Percentiles rank a stretch among this genome's conserved stretches.
phyloP scores from a whole-genome alignment of 2,113 vertebrate species.

The Promerops cafer region DNA sequence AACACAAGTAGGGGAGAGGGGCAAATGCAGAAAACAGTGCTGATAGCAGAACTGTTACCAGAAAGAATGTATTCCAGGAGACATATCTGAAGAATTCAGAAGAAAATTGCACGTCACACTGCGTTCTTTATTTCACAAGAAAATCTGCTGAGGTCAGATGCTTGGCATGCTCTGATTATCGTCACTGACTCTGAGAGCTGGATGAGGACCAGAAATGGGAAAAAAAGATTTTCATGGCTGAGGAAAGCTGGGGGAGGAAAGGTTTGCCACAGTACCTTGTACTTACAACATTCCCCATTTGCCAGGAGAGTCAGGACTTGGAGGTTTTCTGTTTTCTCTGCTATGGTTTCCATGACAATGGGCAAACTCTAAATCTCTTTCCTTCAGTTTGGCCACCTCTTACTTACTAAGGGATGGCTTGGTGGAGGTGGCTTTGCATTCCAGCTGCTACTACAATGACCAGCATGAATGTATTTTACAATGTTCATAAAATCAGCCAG shows the following conservation, averaged over 20 bases:
- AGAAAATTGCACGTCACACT: not conserved
- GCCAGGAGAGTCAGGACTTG: not conserved
- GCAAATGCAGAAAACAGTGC: not conserved
- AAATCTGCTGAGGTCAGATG: not conserved
- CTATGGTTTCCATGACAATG: accelerated
- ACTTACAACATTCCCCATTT: not conserved
- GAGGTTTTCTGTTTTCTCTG: not conserved
- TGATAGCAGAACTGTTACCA: not conserved
- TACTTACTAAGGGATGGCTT: not conserved
- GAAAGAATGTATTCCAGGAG: not conserved
- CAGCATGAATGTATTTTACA: not conserved
- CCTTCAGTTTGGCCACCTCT: not conserved
- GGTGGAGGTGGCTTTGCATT: not conserved
- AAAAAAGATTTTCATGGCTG: not conserved
- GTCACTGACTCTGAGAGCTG: not conserved
- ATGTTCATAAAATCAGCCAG: not conserved
- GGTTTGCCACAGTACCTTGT: not conserved
- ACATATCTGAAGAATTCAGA: not conserved
- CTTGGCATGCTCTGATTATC: not conserved
- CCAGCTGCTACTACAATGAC: not conserved
- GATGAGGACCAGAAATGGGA: not conserved
- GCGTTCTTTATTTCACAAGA: not conserved
- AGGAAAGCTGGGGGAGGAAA: not conserved
- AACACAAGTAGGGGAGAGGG: not conserved
- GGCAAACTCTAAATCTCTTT: not conserved